These are phyloP conservation scores for Cryptus viduatorius DNA, from an alignment of 2,888 invertebrate genomes.

Conservation along the genomic window DNA sequence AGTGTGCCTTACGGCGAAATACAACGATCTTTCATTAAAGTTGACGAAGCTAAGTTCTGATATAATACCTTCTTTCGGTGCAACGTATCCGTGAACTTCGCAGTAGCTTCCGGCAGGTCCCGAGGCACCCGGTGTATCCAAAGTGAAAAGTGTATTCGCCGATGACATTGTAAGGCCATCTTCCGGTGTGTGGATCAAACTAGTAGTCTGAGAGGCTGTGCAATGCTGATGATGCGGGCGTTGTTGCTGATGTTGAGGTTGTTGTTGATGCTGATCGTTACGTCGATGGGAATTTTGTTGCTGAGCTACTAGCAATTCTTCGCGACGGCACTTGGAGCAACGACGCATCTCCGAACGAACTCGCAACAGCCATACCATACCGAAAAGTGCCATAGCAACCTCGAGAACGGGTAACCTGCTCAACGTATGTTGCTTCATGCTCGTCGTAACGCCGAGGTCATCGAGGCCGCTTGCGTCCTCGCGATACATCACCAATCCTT, in stretches of 20 bases:
- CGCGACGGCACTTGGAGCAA: slow-evolving; percentile 90
- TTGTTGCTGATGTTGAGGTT: slow-evolving; percentile 78
- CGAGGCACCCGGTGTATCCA: slow-evolving; percentile 85
- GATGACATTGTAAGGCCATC: slow-evolving; percentile 80
- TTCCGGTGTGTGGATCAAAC: slow-evolving; percentile 77
- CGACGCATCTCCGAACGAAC: slow-evolving; percentile 93
- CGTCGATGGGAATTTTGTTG: slow-evolving; percentile 77
- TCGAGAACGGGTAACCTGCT: slow-evolving; percentile 79
- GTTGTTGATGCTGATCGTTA: slow-evolving; percentile 80
- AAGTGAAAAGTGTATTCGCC: slow-evolving; percentile 86
- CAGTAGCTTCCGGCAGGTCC: slow-evolving; percentile 86
- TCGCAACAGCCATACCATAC: slow-evolving; percentile 93
- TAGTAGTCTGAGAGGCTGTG: slow-evolving; percentile 73
- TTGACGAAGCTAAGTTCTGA: not conserved
- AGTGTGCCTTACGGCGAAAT: not conserved
- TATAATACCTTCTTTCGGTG: slow-evolving; percentile 86
- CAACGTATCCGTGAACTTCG: slow-evolving; percentile 87
- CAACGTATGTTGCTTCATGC: slow-evolving; percentile 84
- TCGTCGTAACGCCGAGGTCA: slow-evolving; percentile 81
- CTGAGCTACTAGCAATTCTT: slow-evolving; percentile 83
- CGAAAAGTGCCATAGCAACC: slow-evolving; percentile 93
- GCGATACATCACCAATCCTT: slow-evolving; percentile 79
- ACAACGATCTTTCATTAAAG: not conserved
- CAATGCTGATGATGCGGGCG: slow-evolving; percentile 77
- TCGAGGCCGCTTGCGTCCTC: slow-evolving; percentile 81